phyloP scores from a whole-genome alignment of 2,888 invertebrate genomes.

The Rhabditoides inermis region DNA sequence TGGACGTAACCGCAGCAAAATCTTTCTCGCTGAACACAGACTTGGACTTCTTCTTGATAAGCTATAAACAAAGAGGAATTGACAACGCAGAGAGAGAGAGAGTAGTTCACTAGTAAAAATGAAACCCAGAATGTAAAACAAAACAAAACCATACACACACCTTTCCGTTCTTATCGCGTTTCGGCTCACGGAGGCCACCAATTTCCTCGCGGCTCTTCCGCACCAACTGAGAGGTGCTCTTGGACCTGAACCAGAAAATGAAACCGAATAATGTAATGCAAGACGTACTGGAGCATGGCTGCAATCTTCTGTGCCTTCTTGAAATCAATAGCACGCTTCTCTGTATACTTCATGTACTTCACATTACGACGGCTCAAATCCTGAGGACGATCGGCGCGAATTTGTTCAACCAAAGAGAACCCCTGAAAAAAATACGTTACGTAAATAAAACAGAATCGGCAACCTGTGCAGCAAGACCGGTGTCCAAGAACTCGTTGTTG shows the following conservation, averaged over 20 bases:
- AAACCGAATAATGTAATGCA: not conserved
- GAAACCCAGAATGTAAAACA: too few species aligned
- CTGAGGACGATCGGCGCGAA: conserved; percentile 14
- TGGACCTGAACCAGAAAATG: too few species aligned
- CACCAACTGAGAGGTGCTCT: too few species aligned
- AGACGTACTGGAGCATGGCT: not conserved
- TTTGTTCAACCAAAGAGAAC: conserved; percentile 23
- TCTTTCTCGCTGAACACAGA: conserved; percentile 20
- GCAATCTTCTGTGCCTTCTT: not conserved
- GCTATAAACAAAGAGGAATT: too few species aligned
- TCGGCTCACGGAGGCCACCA: conserved; percentile 6
- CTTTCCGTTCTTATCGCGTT: not conserved
- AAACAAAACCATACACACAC: not conserved
- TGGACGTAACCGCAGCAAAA: conserved; percentile 8
- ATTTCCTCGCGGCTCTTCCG: conserved; percentile 5
- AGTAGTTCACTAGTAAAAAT: too few species aligned
- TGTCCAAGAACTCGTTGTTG: not conserved
- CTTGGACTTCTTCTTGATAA: conserved; percentile 7
- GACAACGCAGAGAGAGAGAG: too few species aligned
- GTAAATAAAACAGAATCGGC: not conserved
- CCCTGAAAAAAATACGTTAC: conserved; percentile 10
- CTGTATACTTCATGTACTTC: conserved; percentile 9
- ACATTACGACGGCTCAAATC: conserved; percentile 20
- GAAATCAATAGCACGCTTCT: conserved; percentile 1
- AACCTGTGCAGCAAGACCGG: not conserved